These are phyloP conservation scores for Cephus cinctus DNA, from an alignment of 1,140 invertebrate species.

Conservation along the genomic window DNA sequence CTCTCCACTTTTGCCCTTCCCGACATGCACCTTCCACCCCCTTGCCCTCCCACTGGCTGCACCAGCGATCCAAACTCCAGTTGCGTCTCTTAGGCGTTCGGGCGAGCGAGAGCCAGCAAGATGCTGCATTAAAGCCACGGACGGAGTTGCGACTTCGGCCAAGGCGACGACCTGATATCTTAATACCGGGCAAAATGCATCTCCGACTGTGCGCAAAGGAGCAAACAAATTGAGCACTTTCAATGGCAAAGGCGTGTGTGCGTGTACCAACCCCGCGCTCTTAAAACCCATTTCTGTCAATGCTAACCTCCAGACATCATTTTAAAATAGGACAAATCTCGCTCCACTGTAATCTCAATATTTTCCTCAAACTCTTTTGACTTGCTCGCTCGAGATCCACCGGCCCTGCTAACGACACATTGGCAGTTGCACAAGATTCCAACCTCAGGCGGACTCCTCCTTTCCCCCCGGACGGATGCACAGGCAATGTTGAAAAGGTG, in stretches of 20 bases:
- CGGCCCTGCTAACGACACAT: slow-evolving; percentile 38
- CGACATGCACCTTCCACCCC: slow-evolving; percentile 1
- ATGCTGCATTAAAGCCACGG: too few relatives aligned
- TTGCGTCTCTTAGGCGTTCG: too few relatives aligned
- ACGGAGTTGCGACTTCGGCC: not conserved
- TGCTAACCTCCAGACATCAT: too few relatives aligned
- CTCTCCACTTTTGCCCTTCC: slow-evolving; percentile 15
- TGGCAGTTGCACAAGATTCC: slow-evolving; percentile 36
- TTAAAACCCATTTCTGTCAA: too few relatives aligned
- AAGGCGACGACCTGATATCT: slow-evolving; percentile 15
- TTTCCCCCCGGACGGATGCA: slow-evolving; percentile 25
- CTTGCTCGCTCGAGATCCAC: slow-evolving; percentile 30
- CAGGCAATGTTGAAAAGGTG: slow-evolving; percentile 16
- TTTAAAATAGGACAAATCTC: too few relatives aligned
- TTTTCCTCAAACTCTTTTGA: too few relatives aligned
- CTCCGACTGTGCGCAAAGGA: slow-evolving; percentile 18
- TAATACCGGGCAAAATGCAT: slow-evolving; percentile 27
- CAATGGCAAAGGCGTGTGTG: too few relatives aligned
- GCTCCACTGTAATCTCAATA: too few relatives aligned
- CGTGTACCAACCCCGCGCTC: too few relatives aligned
- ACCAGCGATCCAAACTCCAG: too few relatives aligned
- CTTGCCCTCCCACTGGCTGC: slow-evolving; percentile 5
- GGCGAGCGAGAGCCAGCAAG: too few relatives aligned
- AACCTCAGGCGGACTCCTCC: slow-evolving; percentile 10
- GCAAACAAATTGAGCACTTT: too few relatives aligned